Percentiles rank a stretch among this genome's conserved stretches.
Evolutionary conservation across 2,888 invertebrate species (phyloP).

Genomic region (Alsophila aescularia): DNA sequence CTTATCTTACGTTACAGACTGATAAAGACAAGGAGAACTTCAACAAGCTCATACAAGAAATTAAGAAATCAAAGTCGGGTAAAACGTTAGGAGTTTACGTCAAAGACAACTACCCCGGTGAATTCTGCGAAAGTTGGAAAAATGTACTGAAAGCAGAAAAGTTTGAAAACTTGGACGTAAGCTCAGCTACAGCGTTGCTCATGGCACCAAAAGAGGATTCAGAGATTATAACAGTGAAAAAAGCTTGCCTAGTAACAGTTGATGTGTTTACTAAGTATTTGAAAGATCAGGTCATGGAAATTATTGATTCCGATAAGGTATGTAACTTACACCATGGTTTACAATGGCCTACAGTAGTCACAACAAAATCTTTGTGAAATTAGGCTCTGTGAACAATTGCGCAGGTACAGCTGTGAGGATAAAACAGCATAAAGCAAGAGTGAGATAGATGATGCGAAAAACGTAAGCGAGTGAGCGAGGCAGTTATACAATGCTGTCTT

Average conservation of each 20-base stretch:
- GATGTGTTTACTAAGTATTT: conserved; percentile 98
- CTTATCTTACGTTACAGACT: conserved; percentile 70
- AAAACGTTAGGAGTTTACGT: conserved; percentile 94
- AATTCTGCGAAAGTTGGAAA: conserved; percentile 97
- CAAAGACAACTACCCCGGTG: conserved; percentile 97
- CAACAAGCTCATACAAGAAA: conserved; percentile 89
- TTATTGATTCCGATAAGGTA: conserved; percentile 98
- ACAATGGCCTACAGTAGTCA: neutral
- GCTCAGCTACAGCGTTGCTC: conserved; percentile 91
- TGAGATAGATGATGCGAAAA: too few species aligned
- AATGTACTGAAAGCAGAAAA: conserved; percentile 89
- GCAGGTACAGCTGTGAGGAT: too few species aligned
- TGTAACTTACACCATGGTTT: conserved; percentile 29
- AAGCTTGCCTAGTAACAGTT: conserved; percentile 96
- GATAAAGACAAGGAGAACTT: conserved; percentile 98
- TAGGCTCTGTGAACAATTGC: too few species aligned
- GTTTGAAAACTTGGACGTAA: conserved; percentile 95
- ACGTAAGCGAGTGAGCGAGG: too few species aligned
- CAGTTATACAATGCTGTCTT: too few species aligned
- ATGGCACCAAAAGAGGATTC: conserved; percentile 98
- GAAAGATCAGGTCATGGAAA: conserved; percentile 99
- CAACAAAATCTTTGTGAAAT: too few species aligned
- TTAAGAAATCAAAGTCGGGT: conserved; percentile 95
- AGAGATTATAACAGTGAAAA: conserved; percentile 95
- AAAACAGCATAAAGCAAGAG: too few species aligned